phyloP scores from a whole-genome alignment of 2,113 vertebrate species.

The Ginglymostoma cirratum region DNA sequence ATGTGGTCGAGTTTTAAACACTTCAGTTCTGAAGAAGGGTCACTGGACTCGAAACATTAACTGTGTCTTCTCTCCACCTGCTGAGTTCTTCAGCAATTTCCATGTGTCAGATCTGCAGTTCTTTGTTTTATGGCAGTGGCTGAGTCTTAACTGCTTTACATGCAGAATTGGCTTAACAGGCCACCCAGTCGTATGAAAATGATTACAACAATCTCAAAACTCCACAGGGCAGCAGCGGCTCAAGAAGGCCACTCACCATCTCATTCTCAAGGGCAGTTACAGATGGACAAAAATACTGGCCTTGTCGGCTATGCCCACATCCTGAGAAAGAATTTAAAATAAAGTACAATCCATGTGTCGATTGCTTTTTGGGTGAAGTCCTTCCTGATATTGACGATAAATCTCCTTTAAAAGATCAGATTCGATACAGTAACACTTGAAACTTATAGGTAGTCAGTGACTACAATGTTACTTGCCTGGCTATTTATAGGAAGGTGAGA shows the following conservation, averaged over 20 bases:
- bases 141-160: no score
- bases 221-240: no score
- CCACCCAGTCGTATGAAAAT: not conserved
- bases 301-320: not conserved
- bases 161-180: not conserved
- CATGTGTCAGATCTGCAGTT: no score
- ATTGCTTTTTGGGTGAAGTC: not conserved
- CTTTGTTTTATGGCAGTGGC: no score
- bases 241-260: not conserved
- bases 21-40: no score
- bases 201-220: not conserved
- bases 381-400: not conserved
- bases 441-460: not conserved
- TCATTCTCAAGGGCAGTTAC: not conserved
- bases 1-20: not conserved
- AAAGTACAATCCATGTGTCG: not conserved
- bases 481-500: not conserved
- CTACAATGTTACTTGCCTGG: not conserved
- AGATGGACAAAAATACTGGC: not conserved
- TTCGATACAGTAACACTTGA: conserved; percentile 2
- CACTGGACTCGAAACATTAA: no score
- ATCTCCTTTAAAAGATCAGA: not conserved
- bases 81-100: no score
- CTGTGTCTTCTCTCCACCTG: no score
- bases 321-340: not conserved